These are phyloP conservation scores for Platyrinchus mystaceus DNA, from an alignment of 2,797 vertebrate genomes.

Conservation along the genomic window DNA sequence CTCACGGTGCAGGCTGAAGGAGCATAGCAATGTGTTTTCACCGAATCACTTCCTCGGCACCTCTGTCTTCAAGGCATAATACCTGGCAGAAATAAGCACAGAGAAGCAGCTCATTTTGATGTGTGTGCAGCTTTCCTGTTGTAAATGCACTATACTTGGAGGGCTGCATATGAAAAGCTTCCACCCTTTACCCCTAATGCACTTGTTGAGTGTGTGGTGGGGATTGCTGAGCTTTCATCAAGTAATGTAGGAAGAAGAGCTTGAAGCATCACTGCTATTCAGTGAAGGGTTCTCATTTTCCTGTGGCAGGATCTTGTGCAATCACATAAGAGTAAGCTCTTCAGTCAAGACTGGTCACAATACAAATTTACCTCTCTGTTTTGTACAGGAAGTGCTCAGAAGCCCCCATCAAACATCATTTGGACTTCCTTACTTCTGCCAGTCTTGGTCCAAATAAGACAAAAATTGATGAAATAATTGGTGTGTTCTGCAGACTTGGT, in stretches of 20 bases:
- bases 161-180: neutral
- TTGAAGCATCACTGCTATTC: neutral
- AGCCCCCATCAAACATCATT: neutral
- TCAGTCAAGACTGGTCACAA: neutral
- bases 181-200: neutral
- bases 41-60: neutral
- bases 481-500: neutral
- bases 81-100: neutral
- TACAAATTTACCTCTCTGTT: neutral
- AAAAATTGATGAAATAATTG: neutral
- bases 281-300: neutral
- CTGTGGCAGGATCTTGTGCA: neutral
- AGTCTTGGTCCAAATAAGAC: neutral
- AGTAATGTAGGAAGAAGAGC: neutral
- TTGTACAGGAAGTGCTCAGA: neutral
- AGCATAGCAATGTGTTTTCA: neutral
- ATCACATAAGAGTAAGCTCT: neutral
- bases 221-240: neutral
- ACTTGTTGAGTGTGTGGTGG: neutral
- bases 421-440: neutral
- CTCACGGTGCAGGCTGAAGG: fast-evolving
- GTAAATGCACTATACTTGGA: neutral
- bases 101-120: neutral
- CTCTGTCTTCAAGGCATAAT: neutral
- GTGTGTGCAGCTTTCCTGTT: neutral